Base-by-base conservation (phyloP, 2,797 vertebrate genomes). In the Synaphobranchus kaupii region DNA sequence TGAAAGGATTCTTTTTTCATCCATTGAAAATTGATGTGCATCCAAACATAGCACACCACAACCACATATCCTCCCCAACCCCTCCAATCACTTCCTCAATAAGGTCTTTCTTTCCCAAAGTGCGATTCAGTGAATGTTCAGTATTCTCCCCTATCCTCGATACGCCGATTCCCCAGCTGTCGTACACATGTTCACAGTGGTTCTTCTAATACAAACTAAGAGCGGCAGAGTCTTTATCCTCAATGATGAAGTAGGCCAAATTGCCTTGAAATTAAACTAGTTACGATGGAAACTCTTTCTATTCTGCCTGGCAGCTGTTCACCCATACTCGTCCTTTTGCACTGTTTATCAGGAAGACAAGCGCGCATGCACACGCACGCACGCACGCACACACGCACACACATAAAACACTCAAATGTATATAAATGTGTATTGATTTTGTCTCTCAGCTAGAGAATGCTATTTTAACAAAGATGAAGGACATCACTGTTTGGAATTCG, bases 401-500 rank as follows among this genome's bases (percentile, higher is more conserved):
- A 20, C 28, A 13, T 2, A 10, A 78, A 52, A 34, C 50, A 86
- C 73, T 80, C 81, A 56, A 50, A 85, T 47, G 52, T 56, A 44
- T 80, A 85, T 68, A 56, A 81, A 54, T 78, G 17, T 76, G 85
- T 85, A 85, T 85, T 85, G 84, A 85, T 85, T 85, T 48, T 4
- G 25, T 47, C 84, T 85, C 68, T 85, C 63, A 85, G 63, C 84
- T 28, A 50, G 63, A 28, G 60, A 71, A 73, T 85, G 66, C 44
- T 47, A 3, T 66, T 84, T 84, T 84, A 25, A 84, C 56, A 84
- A 44, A 60, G 83, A 93, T 93, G 92, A 89, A 91, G 90, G 92
- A 91, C 88, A 90, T 92, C 85, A 85, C 88, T 90, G 91, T 92
- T 92, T 89, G 92, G 78, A 89, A 86, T 89, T 50, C 54, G 83